phyloP scores from a whole-genome alignment of 1,140 invertebrate genomes.

The Caenorhabditis briggsae region DNA sequence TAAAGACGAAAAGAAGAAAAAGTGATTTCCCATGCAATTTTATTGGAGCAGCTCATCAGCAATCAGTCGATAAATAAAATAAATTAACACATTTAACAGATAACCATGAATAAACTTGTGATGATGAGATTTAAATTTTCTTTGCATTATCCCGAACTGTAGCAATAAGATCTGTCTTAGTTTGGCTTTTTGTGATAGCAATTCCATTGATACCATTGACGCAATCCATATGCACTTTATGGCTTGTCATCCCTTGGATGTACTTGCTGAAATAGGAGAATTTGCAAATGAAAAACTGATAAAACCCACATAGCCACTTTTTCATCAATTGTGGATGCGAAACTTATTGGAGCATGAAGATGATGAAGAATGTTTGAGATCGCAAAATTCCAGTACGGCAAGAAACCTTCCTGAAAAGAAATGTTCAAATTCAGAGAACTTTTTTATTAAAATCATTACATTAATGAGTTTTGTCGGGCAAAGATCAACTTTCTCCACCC shows the following conservation, averaged over 20 bases:
- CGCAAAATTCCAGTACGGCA: constrained; percentile 2
- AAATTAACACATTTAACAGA: neutral
- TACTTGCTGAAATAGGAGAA: constrained; percentile 11
- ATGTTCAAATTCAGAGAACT: neutral
- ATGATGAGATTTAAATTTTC: neutral
- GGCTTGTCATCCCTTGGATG: constrained; percentile 35
- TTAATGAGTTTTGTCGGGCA: neutral
- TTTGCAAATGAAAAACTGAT: neutral
- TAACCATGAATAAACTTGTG: neutral
- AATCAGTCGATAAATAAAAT: constrained; percentile 3
- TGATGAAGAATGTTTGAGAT: constrained; percentile 18
- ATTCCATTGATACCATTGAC: constrained; percentile 3
- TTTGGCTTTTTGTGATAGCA: neutral
- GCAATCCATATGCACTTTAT: neutral
- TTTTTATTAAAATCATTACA: neutral
- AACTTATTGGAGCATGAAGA: constrained; percentile 2
- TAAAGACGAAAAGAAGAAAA: constrained; percentile 11
- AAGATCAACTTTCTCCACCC: constrained; percentile 10
- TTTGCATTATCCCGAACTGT: neutral
- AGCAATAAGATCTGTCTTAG: neutral
- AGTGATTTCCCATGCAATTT: neutral
- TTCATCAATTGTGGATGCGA: constrained; percentile 16
- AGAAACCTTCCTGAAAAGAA: constrained; percentile 11
- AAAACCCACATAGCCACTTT: constrained; percentile 2
- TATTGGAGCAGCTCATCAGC: neutral